Percentiles rank a stretch among this genome's conserved stretches.
Conservation (phyloP, 1,140 invertebrate species). For the Drosophila sp. region DNA sequence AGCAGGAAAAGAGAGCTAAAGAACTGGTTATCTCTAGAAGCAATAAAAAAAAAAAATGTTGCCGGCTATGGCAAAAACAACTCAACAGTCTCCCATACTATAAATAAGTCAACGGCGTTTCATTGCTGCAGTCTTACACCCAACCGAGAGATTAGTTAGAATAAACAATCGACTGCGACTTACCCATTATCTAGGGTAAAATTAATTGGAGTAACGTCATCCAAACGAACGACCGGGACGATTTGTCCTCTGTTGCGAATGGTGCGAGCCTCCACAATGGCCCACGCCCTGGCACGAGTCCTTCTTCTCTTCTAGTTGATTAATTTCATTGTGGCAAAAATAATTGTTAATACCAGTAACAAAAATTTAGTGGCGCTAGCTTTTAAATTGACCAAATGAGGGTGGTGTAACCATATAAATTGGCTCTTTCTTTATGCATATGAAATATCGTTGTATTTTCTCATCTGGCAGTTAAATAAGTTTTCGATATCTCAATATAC, state of each 20-base stretch:
- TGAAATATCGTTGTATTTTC: neutral
- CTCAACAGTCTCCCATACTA: constrained; percentile 16
- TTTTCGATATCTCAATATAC: neutral
- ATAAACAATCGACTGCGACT: neutral
- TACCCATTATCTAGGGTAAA: neutral
- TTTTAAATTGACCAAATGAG: too few species aligned
- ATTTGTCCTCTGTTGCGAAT: too few species aligned
- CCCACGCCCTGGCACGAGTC: too few species aligned
- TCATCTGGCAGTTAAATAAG: neutral
- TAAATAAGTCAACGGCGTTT: neutral
- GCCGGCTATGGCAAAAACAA: constrained; percentile 17
- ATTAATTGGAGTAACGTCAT: too few species aligned
- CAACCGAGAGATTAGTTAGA: neutral
- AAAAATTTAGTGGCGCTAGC: too few species aligned
- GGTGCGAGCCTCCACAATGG: too few species aligned
- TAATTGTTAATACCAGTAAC: too few species aligned
- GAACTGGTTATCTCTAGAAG: constrained; percentile 11
- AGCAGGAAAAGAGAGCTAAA: constrained; percentile 4
- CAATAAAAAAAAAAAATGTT: constrained; percentile 2
- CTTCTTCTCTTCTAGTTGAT: too few species aligned
- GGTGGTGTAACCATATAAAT: too few species aligned
- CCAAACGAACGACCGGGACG: too few species aligned
- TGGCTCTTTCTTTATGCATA: too few species aligned
- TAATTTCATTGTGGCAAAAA: too few species aligned
- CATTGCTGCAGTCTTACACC: constrained; percentile 4